A percentile compares a stretch with the other conserved stretches of the same genome.
phyloP scores from a whole-genome alignment of 2,113 vertebrate genomes.

The Cavia porcellus region DNA sequence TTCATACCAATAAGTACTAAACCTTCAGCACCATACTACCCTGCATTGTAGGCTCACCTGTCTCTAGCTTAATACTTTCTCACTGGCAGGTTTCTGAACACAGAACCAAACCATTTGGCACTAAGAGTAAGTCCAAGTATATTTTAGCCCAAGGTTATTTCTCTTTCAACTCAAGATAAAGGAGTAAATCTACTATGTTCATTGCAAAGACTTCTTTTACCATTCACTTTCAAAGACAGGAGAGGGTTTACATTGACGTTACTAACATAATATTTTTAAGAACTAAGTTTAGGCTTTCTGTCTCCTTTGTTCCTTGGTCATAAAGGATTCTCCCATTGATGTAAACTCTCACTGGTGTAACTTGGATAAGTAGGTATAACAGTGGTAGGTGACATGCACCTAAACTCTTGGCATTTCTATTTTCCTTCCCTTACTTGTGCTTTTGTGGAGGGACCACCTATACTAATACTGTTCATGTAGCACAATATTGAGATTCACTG shows the following conservation, averaged over 20 bases:
- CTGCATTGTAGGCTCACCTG: neutral
- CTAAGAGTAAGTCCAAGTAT: neutral
- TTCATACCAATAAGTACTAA: neutral
- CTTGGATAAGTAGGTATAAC: neutral
- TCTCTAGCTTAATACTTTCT: neutral
- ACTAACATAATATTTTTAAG: neutral
- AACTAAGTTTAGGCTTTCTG: neutral
- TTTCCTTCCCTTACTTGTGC: neutral
- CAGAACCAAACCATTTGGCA: neutral
- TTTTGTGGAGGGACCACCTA: neutral
- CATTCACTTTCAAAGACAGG: neutral
- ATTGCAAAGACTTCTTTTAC: neutral
- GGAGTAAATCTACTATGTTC: neutral
- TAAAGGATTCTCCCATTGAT: neutral
- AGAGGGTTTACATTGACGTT: neutral
- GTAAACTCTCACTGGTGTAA: neutral
- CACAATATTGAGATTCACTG: neutral
- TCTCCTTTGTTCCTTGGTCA: neutral
- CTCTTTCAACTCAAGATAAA: neutral
- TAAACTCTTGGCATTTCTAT: neutral
- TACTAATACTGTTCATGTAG: neutral
- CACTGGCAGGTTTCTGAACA: neutral
- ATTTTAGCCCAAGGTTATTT: neutral
- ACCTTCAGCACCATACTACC: neutral
- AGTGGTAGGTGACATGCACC: neutral